These are phyloP conservation scores for Sturnus vulgaris DNA, from an alignment of 2,113 vertebrate genomes.

Conservation along the genomic window DNA sequence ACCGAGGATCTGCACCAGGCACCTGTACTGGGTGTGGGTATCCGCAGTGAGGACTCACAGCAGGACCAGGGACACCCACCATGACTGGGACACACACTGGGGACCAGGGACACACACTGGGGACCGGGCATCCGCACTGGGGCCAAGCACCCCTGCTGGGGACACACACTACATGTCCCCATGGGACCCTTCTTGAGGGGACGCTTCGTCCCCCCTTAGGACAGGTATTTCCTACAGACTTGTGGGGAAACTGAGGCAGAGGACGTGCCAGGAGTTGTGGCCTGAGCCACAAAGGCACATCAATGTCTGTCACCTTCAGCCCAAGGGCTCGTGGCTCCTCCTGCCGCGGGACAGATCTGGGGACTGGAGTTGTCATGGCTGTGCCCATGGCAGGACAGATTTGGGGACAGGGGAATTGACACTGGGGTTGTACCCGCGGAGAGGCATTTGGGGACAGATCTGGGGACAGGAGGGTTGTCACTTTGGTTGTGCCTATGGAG, in stretches of 20 bases:
- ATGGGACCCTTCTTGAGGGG: background rate
- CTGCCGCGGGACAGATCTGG: background rate
- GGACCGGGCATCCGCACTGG: background rate
- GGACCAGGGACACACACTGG: background rate
- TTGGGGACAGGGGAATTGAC: background rate
- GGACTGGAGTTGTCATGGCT: background rate
- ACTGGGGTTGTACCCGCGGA: too few species aligned
- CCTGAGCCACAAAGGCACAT: background rate
- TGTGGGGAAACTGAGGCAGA: background rate
- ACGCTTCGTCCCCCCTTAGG: background rate
- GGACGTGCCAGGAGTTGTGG: background rate
- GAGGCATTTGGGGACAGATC: background rate
- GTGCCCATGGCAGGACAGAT: background rate
- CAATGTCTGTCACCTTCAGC: background rate
- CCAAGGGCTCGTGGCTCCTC: fast-evolving
- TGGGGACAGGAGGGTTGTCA: background rate
- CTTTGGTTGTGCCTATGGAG: fast-evolving
- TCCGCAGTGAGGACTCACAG: background rate
- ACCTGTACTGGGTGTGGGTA: too few species aligned
- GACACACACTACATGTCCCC: background rate
- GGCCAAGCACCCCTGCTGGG: fast-evolving
- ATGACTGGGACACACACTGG: background rate
- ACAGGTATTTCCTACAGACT: background rate
- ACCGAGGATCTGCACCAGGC: background rate
- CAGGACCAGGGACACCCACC: background rate